Base-by-base conservation (phyloP, 2,888 invertebrate genomes). In the Chrysodeixis includens region DNA sequence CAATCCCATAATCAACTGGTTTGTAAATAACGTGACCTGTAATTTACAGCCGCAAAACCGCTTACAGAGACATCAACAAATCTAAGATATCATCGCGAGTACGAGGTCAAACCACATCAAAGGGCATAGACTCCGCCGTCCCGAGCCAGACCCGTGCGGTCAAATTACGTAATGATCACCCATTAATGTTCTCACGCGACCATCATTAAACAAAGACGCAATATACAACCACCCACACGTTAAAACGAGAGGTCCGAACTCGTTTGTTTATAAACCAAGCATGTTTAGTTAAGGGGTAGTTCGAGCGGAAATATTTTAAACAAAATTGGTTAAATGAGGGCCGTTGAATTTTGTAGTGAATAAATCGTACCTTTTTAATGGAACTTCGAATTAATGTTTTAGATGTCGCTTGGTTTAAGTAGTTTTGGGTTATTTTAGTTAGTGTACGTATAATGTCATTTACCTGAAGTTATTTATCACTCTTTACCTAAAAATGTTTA, bases 131-230 rank as follows among this genome's bases (percentile, higher is more conserved):
- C 67, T 65, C 57, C 55, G 49, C 71, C 61, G 60, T 75, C 49
- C 26, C 64, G 53, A 68, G 62, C 52, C 69, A 26, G 78, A 79
- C 83, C 78, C 76, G 32, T 71, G 84, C 83, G 83, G 85, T 80
- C 77, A 81, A 87, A 85, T 86, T 83, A 86, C 83, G 64, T 88
- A 88, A 88, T 86, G 85, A 84, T 82, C 72, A 73, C 62, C 78
- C 78, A 77, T 86, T 83, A 79, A 78, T 67, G 71, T 71, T 66
- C 74, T 77, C 79, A 81, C 77, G 78, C 78, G 68, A 83, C 75
- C 75, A 73, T 80, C 73, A 78, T 81, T 81, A 83, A 70, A 61
- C 35, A 64, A 71, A 79, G 58, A 56, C 70, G 65, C 76, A 58
- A 68, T 5, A 58, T 63, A 44, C 10, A 14, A 54, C 10, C 49